Evolutionary conservation across 2,888 invertebrate species (phyloP).

Genomic region (Archips xylosteana): DNA sequence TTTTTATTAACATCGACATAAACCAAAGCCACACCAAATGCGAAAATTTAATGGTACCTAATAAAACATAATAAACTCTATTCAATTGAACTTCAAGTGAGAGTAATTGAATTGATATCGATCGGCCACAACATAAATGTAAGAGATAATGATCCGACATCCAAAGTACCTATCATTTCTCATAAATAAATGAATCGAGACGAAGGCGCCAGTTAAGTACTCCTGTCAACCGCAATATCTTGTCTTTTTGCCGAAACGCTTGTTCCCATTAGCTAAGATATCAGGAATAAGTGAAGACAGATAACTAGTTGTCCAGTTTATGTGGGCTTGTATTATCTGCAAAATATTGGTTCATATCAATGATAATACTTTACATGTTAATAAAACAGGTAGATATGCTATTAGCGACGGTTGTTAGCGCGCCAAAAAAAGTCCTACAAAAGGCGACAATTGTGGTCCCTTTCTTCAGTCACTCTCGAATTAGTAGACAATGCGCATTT

Average conservation of each 20-base stretch:
- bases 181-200: slow-evolving; percentile 31
- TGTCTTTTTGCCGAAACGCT: slow-evolving; percentile 8
- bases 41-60: not conserved
- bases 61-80: not conserved
- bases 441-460: too few species aligned
- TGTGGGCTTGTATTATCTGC: not conserved
- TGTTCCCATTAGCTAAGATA: slow-evolving; percentile 19
- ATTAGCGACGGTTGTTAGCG: too few species aligned
- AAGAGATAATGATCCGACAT: slow-evolving; percentile 13
- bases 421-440: too few species aligned
- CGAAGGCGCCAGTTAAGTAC: slow-evolving; percentile 24
- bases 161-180: slow-evolving; percentile 20
- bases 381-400: too few species aligned
- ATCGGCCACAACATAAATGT: slow-evolving; percentile 8
- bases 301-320: slow-evolving; percentile 4
- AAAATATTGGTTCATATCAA: not conserved
- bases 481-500: too few species aligned
- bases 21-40: too few species aligned
- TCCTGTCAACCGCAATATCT: slow-evolving; percentile 29
- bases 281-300: slow-evolving; percentile 10
- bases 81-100: not conserved
- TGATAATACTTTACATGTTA: too few species aligned
- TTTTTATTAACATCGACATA: too few species aligned
- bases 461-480: too few species aligned
- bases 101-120: slow-evolving; percentile 10